These are phyloP conservation scores for Corythoichthys haematopterus DNA, from an alignment of 2,113 vertebrate species.

Conservation along the genomic window DNA sequence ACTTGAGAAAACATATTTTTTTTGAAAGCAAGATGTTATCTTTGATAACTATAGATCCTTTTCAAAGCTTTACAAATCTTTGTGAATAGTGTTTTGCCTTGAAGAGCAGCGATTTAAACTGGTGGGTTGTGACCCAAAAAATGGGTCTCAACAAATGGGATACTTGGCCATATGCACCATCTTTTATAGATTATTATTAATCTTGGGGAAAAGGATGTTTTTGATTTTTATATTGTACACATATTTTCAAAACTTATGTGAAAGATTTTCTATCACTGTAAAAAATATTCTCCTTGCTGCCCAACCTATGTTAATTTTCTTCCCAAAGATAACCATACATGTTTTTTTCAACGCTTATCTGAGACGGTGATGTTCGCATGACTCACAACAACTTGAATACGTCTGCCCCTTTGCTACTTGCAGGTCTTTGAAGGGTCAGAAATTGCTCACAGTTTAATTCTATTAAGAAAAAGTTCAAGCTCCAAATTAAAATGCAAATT, in stretches of 20 bases:
- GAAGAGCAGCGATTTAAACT: neutral
- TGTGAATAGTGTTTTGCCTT: slow-evolving; percentile 22
- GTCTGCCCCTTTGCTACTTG: slow-evolving; percentile 42
- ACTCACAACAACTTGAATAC: slow-evolving; percentile 37
- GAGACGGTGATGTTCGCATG: slow-evolving; percentile 36
- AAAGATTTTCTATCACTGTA: neutral
- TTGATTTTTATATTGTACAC: neutral
- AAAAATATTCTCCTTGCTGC: neutral
- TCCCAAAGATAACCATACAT: neutral
- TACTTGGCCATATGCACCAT: neutral
- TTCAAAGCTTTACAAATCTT: slow-evolving; percentile 19
- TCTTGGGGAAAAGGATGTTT: neutral
- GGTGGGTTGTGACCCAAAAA: neutral
- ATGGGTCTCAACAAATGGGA: neutral
- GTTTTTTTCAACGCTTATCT: slow-evolving; percentile 47
- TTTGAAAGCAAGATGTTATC: slow-evolving; percentile 23
- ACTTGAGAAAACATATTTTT: slow-evolving; percentile 24
- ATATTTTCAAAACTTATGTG: too few species aligned
- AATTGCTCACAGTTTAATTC: slow-evolving; percentile 71
- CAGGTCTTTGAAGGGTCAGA: slow-evolving; percentile 49
- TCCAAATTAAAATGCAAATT: slow-evolving; percentile 81
- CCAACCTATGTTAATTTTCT: neutral
- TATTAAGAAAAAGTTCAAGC: slow-evolving; percentile 73
- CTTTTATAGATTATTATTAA: neutral
- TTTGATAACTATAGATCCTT: slow-evolving; percentile 39